Percentiles rank a stretch among this genome's conserved stretches.
Evolutionary conservation across 2,888 invertebrate species (phyloP).

Genomic region (Abscondita cerata): DNA sequence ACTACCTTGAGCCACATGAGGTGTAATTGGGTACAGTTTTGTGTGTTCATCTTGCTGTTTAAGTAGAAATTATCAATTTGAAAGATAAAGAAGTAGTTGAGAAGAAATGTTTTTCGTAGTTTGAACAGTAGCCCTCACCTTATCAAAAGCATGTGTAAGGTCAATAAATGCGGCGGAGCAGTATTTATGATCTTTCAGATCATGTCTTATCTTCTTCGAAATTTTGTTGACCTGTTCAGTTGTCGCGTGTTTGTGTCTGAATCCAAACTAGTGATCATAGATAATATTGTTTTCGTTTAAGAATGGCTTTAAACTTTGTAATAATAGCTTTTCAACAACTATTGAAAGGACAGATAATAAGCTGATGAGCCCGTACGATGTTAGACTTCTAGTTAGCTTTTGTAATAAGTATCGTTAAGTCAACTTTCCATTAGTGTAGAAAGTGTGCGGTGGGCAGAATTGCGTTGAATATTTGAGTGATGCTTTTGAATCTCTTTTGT

Average conservation of each 20-base stretch:
- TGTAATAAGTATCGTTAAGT: too few species aligned
- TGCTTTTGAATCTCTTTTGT: too few species aligned
- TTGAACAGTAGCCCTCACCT: background rate
- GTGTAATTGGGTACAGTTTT: too few species aligned
- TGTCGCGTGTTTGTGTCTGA: background rate
- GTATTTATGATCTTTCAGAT: background rate
- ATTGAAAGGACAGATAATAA: background rate
- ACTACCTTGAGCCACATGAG: background rate
- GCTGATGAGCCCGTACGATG: background rate
- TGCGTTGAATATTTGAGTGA: too few species aligned
- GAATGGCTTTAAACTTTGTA: background rate
- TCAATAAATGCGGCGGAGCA: background rate
- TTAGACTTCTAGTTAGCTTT: too few species aligned
- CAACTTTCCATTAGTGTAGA: too few species aligned
- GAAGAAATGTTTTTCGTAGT: too few species aligned
- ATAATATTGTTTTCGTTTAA: background rate
- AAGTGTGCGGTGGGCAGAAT: too few species aligned
- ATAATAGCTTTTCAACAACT: background rate
- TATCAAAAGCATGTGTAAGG: constrained; percentile 2
- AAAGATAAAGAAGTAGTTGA: too few species aligned
- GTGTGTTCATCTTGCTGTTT: too few species aligned
- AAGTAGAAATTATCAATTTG: too few species aligned
- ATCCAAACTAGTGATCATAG: background rate
- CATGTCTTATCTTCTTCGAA: background rate
- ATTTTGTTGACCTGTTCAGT: background rate